Evolutionary conservation across 1,140 invertebrate species (phyloP).

Genomic region (Latrodectus geometricus): DNA sequence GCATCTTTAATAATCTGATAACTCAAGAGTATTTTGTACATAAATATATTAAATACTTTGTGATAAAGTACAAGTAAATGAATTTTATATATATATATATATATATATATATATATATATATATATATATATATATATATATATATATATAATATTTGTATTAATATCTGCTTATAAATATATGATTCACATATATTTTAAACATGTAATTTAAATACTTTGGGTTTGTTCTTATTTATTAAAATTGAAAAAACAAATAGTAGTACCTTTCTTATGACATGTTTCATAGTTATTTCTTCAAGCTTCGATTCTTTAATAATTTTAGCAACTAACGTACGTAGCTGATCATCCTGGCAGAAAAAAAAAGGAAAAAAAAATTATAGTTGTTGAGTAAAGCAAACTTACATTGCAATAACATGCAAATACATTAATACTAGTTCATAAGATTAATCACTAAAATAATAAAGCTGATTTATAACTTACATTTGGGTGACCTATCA

Average conservation of each 20-base stretch:
- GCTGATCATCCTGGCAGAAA: conserved; percentile 52
- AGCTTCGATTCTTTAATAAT: conserved; percentile 53
- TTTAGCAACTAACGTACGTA: conserved; percentile 39
- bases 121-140: too few relatives aligned
- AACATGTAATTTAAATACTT: too few relatives aligned
- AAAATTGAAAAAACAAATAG: not conserved
- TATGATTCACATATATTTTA: too few relatives aligned
- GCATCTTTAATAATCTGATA: too few relatives aligned
- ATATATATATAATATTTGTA: too few relatives aligned
- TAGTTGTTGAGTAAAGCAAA: not conserved
- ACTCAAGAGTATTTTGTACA: too few relatives aligned
- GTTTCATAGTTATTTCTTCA: conserved; percentile 54
- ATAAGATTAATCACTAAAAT: not conserved
- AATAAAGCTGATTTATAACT: not conserved
- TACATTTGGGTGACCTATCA: conserved; percentile 59
- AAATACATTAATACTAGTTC: not conserved
- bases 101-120: too few relatives aligned
- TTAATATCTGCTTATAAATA: too few relatives aligned
- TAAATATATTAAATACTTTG: too few relatives aligned
- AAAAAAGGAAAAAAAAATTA: not conserved
- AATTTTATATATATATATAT: too few relatives aligned
- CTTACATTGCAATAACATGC: not conserved
- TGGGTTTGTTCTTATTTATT: too few relatives aligned
- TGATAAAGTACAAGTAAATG: too few relatives aligned
- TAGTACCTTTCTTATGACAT: conserved; percentile 38